These are phyloP conservation scores for Pteruthius melanotis DNA, from an alignment of 2,113 vertebrate species.

Conservation along the genomic window DNA sequence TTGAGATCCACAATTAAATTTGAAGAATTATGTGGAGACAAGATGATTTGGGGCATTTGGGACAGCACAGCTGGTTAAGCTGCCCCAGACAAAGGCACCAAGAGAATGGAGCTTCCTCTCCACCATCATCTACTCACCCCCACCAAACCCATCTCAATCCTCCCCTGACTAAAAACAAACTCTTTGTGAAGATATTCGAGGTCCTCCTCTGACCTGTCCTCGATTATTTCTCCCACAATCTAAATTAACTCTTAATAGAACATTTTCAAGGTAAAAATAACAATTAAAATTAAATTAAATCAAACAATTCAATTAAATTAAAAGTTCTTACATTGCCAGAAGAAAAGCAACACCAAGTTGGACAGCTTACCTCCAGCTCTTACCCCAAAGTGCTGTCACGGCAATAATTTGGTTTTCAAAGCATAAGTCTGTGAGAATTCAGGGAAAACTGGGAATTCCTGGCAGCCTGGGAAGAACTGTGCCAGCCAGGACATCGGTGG, in stretches of 20 bases:
- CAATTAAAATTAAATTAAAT: neutral
- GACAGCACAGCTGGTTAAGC: neutral
- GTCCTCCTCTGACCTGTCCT: neutral
- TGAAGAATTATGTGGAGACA: neutral
- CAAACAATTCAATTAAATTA: neutral
- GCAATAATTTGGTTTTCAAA: neutral
- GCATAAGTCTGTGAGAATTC: neutral
- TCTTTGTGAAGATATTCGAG: neutral
- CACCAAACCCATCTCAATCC: neutral
- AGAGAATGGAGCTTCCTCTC: neutral
- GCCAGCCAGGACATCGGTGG: too few relatives aligned
- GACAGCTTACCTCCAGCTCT: neutral
- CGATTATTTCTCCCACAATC: neutral
- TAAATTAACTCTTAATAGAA: neutral
- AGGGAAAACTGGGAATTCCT: neutral
- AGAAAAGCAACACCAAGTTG: neutral
- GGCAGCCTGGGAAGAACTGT: too few relatives aligned
- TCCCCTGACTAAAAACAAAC: neutral
- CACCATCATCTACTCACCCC: neutral
- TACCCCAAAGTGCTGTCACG: rapidly evolving
- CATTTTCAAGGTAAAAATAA: neutral
- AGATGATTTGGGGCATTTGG: neutral
- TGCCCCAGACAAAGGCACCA: neutral
- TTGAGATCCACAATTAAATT: neutral
- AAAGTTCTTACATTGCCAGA: rapidly evolving